These are phyloP conservation scores for Drosophila ercepeae DNA, from an alignment of 1,140 invertebrate species.

Conservation along the genomic window DNA sequence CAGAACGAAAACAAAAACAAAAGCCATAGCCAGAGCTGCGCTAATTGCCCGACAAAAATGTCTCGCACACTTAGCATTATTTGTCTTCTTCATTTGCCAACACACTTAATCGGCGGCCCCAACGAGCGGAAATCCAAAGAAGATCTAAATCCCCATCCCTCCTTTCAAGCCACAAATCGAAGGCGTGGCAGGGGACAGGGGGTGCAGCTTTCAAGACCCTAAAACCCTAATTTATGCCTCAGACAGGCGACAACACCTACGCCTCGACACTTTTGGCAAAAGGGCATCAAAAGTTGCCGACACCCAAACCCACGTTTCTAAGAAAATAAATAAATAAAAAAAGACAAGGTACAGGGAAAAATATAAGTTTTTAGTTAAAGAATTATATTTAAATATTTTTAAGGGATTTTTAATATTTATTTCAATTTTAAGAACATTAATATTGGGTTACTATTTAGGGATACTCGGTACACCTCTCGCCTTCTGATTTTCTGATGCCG, in stretches of 20 bases:
- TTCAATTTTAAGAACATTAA: background rate
- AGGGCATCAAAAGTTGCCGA: conserved; percentile 64
- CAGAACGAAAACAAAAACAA: conserved; percentile 14
- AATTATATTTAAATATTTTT: background rate
- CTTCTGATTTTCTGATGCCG: no score
- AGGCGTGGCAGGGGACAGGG: conserved; percentile 10
- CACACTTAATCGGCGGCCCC: conserved; percentile 36
- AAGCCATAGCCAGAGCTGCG: conserved; percentile 38
- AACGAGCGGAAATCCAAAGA: conserved; percentile 22
- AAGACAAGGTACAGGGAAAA: conserved; percentile 17
- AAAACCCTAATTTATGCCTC: conserved; percentile 25
- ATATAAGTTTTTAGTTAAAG: background rate
- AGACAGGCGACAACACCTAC: conserved; percentile 52
- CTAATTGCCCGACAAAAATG: conserved; percentile 78
- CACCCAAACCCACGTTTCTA: conserved; percentile 45
- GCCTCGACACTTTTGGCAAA: conserved; percentile 8
- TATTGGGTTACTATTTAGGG: no score
- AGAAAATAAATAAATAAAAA: conserved; percentile 13
- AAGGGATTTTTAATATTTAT: background rate
- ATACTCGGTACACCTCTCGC: no score
- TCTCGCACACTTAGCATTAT: conserved; percentile 69
- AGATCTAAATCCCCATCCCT: no score
- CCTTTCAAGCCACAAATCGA: conserved; percentile 10
- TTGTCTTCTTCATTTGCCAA: conserved; percentile 70
- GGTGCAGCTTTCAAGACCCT: conserved; percentile 6